phyloP scores from a whole-genome alignment of 2,888 invertebrate genomes.

The Athripsodes cinereus region DNA sequence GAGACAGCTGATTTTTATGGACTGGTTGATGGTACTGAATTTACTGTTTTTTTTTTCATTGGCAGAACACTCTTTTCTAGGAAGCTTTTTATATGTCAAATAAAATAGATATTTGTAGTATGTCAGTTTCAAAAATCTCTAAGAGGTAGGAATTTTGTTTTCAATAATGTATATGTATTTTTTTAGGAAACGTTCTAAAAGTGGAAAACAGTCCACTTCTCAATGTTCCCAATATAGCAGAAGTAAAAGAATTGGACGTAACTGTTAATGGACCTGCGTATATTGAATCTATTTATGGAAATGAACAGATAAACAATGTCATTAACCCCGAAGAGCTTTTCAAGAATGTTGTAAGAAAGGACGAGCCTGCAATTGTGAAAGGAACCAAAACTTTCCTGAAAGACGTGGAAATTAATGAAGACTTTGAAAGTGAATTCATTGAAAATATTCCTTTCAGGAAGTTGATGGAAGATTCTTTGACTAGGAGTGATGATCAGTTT shows the following conservation, averaged over 20 bases:
- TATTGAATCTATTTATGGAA: not conserved
- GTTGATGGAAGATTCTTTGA: slow-evolving; percentile 18
- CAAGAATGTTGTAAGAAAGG: not conserved
- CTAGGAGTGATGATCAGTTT: slow-evolving; percentile 16
- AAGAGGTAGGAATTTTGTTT: too few species aligned
- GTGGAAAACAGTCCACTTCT: not conserved
- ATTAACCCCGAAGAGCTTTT: not conserved
- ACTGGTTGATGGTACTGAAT: slow-evolving; percentile 11
- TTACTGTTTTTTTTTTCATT: too few species aligned
- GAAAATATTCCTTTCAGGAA: slow-evolving; percentile 16
- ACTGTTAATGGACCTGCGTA: not conserved
- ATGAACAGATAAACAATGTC: not conserved
- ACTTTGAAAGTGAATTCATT: slow-evolving; percentile 7
- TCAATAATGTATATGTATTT: not conserved
- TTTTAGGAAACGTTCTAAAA: not conserved
- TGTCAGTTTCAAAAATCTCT: too few species aligned
- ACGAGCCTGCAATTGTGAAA: slow-evolving; percentile 3
- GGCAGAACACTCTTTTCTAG: too few species aligned
- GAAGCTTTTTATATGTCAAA: too few species aligned
- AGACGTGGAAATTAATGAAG: slow-evolving; percentile 9
- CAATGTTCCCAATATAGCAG: not conserved
- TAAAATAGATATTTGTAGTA: too few species aligned
- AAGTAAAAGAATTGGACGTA: not conserved
- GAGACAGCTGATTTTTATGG: slow-evolving; percentile 9
- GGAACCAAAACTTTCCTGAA: slow-evolving; percentile 22